Conservation (phyloP, 2,888 invertebrate species). For the Ptychoptera contaminata region DNA sequence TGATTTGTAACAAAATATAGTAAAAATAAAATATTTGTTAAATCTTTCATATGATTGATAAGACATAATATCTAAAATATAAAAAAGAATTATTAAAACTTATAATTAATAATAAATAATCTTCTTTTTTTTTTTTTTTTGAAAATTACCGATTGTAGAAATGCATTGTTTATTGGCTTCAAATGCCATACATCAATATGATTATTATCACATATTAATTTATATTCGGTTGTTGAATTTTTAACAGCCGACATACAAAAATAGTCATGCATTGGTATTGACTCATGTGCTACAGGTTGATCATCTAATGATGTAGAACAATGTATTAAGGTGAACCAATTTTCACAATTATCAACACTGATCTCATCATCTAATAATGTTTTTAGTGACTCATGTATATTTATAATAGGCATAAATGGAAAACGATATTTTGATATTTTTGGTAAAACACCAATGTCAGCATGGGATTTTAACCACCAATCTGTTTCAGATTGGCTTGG, state of each 20-base stretch:
- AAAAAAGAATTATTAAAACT: neutral
- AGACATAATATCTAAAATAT: slow-evolving; percentile 21
- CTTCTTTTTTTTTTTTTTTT: neutral
- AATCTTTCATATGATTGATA: slow-evolving; percentile 21
- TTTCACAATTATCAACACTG: slow-evolving; percentile 27
- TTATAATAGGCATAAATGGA: slow-evolving; percentile 24
- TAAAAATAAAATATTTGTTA: slow-evolving; percentile 23
- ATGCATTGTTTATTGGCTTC: slow-evolving; percentile 29
- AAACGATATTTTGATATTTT: slow-evolving; percentile 29
- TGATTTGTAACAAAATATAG: slow-evolving; percentile 28
- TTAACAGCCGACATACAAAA: slow-evolving; percentile 29
- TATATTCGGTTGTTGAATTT: slow-evolving; percentile 27
- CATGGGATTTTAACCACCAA: slow-evolving; percentile 25
- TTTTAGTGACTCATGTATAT: slow-evolving; percentile 22
- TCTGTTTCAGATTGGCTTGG: slow-evolving; percentile 27
- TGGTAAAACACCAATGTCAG: slow-evolving; percentile 25
- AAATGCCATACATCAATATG: slow-evolving; percentile 23
- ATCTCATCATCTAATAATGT: slow-evolving; percentile 24
- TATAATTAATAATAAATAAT: too few species aligned
- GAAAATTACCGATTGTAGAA: slow-evolving; percentile 25
- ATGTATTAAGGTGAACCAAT: slow-evolving; percentile 29
- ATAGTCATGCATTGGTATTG: slow-evolving; percentile 23
- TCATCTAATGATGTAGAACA: slow-evolving; percentile 23
- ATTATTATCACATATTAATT: slow-evolving; percentile 18
- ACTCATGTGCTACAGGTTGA: slow-evolving; percentile 15